Conservation (phyloP, 2,888 invertebrate species). For the Nephrocerus scutellatus region DNA sequence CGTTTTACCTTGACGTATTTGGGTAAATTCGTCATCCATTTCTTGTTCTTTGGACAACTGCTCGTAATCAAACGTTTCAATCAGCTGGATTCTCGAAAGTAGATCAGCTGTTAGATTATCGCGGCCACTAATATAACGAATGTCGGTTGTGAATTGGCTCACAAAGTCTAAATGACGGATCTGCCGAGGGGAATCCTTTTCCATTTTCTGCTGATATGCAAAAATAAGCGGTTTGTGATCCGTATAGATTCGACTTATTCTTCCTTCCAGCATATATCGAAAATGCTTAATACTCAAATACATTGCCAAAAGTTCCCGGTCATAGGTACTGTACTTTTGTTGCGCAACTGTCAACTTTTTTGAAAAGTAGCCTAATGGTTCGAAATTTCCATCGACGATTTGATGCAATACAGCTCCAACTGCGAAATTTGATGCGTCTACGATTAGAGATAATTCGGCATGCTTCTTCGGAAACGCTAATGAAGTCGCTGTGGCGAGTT, state of each 20-base stretch:
- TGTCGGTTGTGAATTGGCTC: constrained; percentile 2
- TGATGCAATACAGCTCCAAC: constrained; percentile 42
- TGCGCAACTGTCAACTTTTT: background rate
- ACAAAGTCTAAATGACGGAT: constrained; percentile 1
- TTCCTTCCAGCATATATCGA: constrained; percentile 5
- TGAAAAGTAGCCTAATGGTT: constrained; percentile 27
- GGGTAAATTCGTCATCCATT: constrained; percentile 1
- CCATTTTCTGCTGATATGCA: background rate
- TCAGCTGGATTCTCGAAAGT: constrained; percentile 4
- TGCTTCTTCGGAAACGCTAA: constrained; percentile 33
- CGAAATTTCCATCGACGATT: constrained; percentile 21
- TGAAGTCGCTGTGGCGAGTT: constrained; percentile 20
- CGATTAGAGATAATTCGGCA: no score
- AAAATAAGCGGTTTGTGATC: constrained; percentile 8
- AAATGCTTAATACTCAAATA: constrained; percentile 6
- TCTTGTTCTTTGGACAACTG: background rate
- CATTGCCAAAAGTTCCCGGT: constrained; percentile 5
- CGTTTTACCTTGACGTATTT: background rate
- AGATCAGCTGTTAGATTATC: constrained; percentile 6
- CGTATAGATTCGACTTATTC: constrained; percentile 5
- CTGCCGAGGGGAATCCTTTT: constrained; percentile 9
- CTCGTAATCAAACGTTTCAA: background rate
- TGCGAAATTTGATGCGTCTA: constrained; percentile 35
- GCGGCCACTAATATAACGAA: constrained; percentile 3
- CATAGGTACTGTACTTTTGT: constrained; percentile 8